A percentile compares a stretch with the other conserved stretches of the same genome.
Conservation (phyloP, 2,113 vertebrate species). For the Garra rufa region DNA sequence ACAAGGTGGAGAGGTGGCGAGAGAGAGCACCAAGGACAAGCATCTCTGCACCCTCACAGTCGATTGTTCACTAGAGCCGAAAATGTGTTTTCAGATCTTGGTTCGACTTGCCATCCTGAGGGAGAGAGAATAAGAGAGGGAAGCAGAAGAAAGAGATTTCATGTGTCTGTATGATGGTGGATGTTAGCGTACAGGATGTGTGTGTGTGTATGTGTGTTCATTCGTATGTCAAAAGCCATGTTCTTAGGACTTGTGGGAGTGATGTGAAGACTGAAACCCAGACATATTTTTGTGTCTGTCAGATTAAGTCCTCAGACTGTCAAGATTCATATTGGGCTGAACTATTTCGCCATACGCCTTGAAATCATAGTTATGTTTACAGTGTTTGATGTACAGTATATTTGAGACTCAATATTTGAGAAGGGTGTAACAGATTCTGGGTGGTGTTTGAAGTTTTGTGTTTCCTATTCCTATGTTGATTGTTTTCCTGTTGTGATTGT, state of each 20-base stretch:
- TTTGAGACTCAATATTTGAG: not conserved
- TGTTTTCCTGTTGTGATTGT: not conserved
- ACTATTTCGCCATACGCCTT: not conserved
- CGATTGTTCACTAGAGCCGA: constrained; percentile 75
- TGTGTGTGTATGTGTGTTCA: not conserved
- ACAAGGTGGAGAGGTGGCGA: constrained; percentile 61
- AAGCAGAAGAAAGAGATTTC: constrained; percentile 47
- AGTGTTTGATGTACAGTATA: constrained; percentile 45
- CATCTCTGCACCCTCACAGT: constrained; percentile 64
- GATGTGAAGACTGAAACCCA: constrained; percentile 15
- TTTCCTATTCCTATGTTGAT: not conserved
- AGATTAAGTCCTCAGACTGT: constrained; percentile 73
- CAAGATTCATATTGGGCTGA: constrained; percentile 63
- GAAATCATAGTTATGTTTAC: not conserved
- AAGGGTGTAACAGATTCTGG: not conserved
- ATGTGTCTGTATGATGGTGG: constrained; percentile 14
- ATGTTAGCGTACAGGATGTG: not conserved
- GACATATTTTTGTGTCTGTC: constrained; percentile 48
- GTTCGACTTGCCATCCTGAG: constrained; percentile 71
- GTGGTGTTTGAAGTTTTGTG: not conserved
- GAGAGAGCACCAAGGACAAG: constrained; percentile 67
- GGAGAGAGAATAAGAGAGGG: constrained; percentile 58
- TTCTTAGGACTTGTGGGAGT: constrained; percentile 17
- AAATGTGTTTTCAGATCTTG: constrained; percentile 79
- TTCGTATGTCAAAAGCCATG: constrained; percentile 19